These are phyloP conservation scores for Nixonia krombeini DNA, from an alignment of 1,140 invertebrate genomes.

Conservation along the genomic window DNA sequence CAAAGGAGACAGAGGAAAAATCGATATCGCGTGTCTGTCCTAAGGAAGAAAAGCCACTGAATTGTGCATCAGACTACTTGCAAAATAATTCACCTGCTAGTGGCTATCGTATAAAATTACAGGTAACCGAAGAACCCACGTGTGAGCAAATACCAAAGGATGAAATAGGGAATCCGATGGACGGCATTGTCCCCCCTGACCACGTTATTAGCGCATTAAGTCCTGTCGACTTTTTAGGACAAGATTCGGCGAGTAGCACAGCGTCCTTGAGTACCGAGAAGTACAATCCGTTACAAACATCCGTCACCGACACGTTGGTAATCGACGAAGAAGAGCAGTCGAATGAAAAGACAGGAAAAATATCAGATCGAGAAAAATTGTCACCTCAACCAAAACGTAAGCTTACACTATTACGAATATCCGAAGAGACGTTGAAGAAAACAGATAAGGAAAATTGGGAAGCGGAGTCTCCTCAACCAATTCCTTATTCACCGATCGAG, in stretches of 20 bases:
- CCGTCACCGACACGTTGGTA: too few species aligned
- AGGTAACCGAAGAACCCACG: too few species aligned
- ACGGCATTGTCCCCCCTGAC: constrained; percentile 1
- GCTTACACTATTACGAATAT: constrained; percentile 31
- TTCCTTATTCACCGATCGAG: constrained; percentile 55
- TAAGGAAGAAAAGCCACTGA: too few species aligned
- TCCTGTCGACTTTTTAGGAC: constrained; percentile 39
- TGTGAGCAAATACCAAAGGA: background rate
- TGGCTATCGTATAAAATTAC: too few species aligned
- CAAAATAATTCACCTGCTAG: too few species aligned
- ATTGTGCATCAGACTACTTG: too few species aligned
- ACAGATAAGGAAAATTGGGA: too few species aligned
- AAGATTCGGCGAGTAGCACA: constrained; percentile 69
- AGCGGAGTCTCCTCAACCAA: constrained; percentile 29
- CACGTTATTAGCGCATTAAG: constrained; percentile 12
- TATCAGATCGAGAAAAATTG: constrained; percentile 13
- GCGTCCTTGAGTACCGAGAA: constrained; percentile 73
- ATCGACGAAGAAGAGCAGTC: constrained; percentile 54
- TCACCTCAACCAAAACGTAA: constrained; percentile 42
- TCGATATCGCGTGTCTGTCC: background rate
- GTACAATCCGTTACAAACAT: constrained; percentile 62
- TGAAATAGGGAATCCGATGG: constrained; percentile 1
- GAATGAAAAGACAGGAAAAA: constrained; percentile 20
- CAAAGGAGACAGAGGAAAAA: background rate
- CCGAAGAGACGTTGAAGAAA: constrained; percentile 13